phyloP scores from a whole-genome alignment of 2,888 invertebrate genomes.

The Pherbina coryleti region DNA sequence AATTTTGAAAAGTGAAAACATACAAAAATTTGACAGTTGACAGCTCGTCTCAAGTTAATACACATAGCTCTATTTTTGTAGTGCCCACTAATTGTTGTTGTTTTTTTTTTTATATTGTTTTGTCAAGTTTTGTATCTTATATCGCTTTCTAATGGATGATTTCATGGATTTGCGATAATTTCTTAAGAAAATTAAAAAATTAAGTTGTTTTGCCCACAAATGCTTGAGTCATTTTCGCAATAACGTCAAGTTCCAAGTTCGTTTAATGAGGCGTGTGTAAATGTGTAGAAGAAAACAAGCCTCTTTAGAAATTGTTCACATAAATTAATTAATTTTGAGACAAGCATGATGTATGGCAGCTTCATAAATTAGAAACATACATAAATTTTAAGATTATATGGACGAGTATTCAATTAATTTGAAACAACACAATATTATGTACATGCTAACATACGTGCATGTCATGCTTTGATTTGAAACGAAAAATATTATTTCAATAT shows the following conservation, averaged over 20 bases:
- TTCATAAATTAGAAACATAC: slow-evolving; percentile 23
- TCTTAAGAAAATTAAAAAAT: background rate
- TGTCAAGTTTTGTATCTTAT: background rate
- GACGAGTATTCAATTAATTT: slow-evolving; percentile 2
- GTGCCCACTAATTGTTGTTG: background rate
- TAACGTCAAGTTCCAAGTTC: slow-evolving; percentile 22
- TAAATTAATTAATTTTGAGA: slow-evolving; percentile 46
- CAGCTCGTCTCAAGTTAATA: slow-evolving; percentile 5
- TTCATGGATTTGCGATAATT: background rate
- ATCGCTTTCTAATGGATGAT: background rate
- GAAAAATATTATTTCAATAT: background rate
- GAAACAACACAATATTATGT: background rate
- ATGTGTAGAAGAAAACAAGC: slow-evolving; percentile 3
- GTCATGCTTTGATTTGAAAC: too few relatives aligned
- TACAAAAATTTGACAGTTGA: slow-evolving; percentile 22
- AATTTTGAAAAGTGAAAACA: slow-evolving; percentile 15
- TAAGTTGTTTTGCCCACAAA: background rate
- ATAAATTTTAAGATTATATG: slow-evolving; percentile 14
- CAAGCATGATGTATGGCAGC: slow-evolving; percentile 42
- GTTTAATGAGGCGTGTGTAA: slow-evolving; percentile 37
- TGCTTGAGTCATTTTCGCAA: background rate
- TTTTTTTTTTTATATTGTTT: background rate
- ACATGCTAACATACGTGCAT: too few relatives aligned
- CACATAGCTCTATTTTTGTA: background rate
- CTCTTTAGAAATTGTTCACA: slow-evolving; percentile 33